Conservation (phyloP, 1,140 invertebrate genomes). For the Araneus ventricosus region DNA sequence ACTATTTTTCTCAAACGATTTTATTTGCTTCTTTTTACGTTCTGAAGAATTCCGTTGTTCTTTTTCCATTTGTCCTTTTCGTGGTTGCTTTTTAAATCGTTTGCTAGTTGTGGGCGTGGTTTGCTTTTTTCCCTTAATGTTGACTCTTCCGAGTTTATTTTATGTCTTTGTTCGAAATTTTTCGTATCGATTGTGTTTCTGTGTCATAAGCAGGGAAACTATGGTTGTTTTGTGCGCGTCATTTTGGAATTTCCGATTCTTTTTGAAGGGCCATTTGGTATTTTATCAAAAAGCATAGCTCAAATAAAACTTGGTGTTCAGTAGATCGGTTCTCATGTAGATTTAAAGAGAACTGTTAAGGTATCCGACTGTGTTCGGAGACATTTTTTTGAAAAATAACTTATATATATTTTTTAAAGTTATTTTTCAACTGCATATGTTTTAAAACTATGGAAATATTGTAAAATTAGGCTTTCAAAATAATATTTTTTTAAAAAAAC, state of each 20-base stretch:
- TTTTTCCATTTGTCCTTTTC: neutral
- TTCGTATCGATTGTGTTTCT: conserved; percentile 17
- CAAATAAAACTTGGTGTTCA: too few relatives aligned
- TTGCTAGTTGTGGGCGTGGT: conserved; percentile 28
- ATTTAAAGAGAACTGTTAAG: too few relatives aligned
- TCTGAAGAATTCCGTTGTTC: neutral
- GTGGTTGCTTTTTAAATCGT: conserved; percentile 29
- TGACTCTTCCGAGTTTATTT: conserved; percentile 10
- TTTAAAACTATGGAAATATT: too few relatives aligned
- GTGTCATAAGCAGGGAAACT: neutral
- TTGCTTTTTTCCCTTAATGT: neutral
- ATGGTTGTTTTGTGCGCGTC: neutral
- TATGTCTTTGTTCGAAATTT: conserved; percentile 13
- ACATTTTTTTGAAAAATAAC: too few relatives aligned
- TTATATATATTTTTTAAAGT: too few relatives aligned
- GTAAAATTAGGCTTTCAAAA: too few relatives aligned
- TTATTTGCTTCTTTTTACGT: neutral
- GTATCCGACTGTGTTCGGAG: too few relatives aligned
- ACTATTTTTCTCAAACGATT: conserved; percentile 22
- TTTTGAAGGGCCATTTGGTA: neutral
- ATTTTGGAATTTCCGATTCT: neutral
- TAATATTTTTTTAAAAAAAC: too few relatives aligned
- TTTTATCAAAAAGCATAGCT: too few relatives aligned
- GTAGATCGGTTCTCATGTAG: too few relatives aligned
- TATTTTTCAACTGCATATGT: too few relatives aligned